A percentile compares a stretch with the other conserved stretches of the same genome.
phyloP scores from a whole-genome alignment of 1,140 invertebrate species.

The Hestina assimilis region DNA sequence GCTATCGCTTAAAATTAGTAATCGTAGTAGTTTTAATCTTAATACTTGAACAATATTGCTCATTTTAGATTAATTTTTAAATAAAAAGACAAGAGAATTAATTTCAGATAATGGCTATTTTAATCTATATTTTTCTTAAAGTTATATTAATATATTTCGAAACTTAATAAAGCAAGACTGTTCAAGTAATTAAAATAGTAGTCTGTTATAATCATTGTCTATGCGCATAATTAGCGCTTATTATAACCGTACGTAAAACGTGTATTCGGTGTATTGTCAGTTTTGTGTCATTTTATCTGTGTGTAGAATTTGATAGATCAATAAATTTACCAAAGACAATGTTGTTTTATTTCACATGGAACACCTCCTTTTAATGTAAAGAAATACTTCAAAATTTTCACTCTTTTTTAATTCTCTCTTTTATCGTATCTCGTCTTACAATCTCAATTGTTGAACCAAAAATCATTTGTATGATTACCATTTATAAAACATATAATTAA shows the following conservation, averaged over 20 bases:
- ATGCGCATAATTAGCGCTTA: slow-evolving; percentile 9
- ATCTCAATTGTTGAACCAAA: too few species aligned
- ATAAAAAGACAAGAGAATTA: neutral
- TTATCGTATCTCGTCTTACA: too few species aligned
- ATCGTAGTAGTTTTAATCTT: neutral
- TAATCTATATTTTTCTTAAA: neutral
- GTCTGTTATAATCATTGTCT: slow-evolving; percentile 13
- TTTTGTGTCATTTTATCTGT: slow-evolving; percentile 53
- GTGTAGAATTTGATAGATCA: slow-evolving; percentile 41
- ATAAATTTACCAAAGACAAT: slow-evolving; percentile 64
- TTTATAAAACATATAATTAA: too few species aligned
- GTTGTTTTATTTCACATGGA: slow-evolving; percentile 44
- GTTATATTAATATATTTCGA: neutral
- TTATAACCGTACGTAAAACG: slow-evolving; percentile 21
- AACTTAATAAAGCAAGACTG: neutral
- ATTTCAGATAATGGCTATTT: neutral
- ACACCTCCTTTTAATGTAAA: too few species aligned
- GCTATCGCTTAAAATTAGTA: slow-evolving; percentile 12
- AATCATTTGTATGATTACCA: too few species aligned
- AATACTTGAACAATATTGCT: slow-evolving; percentile 15
- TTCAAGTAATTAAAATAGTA: slow-evolving; percentile 22
- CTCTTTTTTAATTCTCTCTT: too few species aligned
- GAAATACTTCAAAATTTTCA: too few species aligned
- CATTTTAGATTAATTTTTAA: neutral
- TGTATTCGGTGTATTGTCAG: slow-evolving; percentile 47